phyloP scores from a whole-genome alignment of 2,888 invertebrate genomes.

The Nephrotoma appendiculata region DNA sequence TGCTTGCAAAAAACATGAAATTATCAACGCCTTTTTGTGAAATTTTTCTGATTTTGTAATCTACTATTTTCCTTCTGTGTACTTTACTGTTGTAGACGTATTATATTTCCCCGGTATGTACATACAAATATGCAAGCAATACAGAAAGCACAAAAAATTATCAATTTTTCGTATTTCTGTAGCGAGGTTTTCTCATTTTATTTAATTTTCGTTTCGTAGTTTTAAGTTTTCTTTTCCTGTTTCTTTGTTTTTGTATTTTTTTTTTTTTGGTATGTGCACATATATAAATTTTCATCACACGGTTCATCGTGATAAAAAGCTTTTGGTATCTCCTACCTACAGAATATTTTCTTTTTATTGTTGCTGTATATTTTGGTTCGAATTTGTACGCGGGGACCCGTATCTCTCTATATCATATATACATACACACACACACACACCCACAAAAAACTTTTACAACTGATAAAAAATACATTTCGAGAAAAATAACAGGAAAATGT shows the following conservation, averaged over 20 bases:
- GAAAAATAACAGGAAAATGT: neutral
- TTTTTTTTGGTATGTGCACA: neutral
- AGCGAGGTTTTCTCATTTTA: neutral
- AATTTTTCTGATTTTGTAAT: neutral
- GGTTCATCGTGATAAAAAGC: neutral
- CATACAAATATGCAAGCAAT: neutral
- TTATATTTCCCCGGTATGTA: neutral
- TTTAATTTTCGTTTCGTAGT: neutral
- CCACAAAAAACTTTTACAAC: neutral
- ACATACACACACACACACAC: neutral
- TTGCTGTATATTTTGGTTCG: neutral
- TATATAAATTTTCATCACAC: neutral
- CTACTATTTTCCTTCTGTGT: neutral
- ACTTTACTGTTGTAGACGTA: neutral
- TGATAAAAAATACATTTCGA: neutral
- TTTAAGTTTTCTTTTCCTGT: neutral
- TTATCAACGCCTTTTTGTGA: neutral
- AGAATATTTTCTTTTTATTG: neutral
- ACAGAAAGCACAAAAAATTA: neutral
- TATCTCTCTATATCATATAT: neutral
- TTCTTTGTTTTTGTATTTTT: neutral
- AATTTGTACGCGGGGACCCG: neutral
- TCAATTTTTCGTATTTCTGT: neutral
- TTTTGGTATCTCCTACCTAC: neutral
- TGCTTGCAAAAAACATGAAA: neutral